These are phyloP conservation scores for Callionymus lyra DNA, from an alignment of 2,113 vertebrate genomes.

Conservation along the genomic window DNA sequence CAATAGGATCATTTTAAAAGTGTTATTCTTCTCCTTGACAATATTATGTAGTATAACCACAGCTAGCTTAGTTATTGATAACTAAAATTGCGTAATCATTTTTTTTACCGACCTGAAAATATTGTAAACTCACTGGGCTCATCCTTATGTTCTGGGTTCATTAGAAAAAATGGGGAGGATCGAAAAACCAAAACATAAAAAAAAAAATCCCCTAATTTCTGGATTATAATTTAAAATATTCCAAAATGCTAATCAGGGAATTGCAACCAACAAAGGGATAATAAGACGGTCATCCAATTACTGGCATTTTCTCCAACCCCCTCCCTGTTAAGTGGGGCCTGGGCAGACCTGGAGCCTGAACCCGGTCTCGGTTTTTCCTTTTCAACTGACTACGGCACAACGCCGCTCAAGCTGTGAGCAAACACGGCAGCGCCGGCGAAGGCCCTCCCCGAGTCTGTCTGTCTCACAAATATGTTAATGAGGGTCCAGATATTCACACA, in stretches of 20 bases:
- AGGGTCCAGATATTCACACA: conserved; percentile 66
- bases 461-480: conserved; percentile 72
- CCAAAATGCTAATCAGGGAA: conserved; percentile 70
- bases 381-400: conserved; percentile 30
- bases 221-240: conserved; percentile 72
- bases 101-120: neutral
- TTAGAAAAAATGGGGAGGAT: conserved; percentile 36
- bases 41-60: neutral
- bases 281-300: conserved; percentile 69
- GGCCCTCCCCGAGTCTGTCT: conserved; percentile 50
- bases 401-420: conserved; percentile 47
- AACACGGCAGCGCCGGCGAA: conserved; percentile 33
- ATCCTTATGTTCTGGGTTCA: conserved; percentile 42
- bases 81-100: neutral
- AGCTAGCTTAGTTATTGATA: neutral
- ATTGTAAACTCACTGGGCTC: conserved; percentile 17
- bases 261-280: conserved; percentile 69
- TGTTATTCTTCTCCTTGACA: neutral
- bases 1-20: too few species aligned
- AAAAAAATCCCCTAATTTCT: conserved; percentile 61
- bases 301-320: conserved; percentile 42
- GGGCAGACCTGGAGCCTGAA: conserved; percentile 44
- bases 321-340: conserved; percentile 29
- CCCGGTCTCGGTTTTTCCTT: conserved; percentile 18
- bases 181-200: too few species aligned